These are phyloP conservation scores for Lithodes maja DNA, from an alignment of 2,888 invertebrate genomes.

Conservation along the genomic window DNA sequence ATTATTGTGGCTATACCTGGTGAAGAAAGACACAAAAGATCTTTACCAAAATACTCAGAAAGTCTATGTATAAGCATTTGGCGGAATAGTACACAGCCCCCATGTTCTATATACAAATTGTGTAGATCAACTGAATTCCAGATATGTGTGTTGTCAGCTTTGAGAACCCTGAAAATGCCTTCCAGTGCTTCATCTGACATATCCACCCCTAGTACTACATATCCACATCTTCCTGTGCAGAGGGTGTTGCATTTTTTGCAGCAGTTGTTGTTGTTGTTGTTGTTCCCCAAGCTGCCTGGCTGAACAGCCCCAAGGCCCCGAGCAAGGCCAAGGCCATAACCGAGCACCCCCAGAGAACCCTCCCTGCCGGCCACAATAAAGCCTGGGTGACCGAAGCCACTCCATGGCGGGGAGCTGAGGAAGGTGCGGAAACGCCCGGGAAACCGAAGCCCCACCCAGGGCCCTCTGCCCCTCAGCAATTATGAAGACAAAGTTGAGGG, in stretches of 20 bases:
- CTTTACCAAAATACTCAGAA: constrained; percentile 33
- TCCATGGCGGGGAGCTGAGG: no score
- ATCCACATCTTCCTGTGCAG: constrained; percentile 30
- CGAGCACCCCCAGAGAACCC: no score
- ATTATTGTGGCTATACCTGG: constrained; percentile 39
- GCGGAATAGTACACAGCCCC: constrained; percentile 22
- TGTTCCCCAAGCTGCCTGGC: no score
- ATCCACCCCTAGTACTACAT: background rate
- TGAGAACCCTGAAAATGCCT: constrained; percentile 29
- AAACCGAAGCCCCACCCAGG: no score
- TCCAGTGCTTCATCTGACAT: constrained; percentile 33
- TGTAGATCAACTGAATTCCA: constrained; percentile 40
- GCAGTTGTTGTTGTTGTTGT: constrained; percentile 19
- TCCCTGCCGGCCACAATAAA: no score
- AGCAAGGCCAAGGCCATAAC: no score
- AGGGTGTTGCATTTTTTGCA: constrained; percentile 28
- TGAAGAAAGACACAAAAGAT: constrained; percentile 36
- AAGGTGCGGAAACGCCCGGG: no score
- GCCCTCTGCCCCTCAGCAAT: no score
- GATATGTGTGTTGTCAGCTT: constrained; percentile 38
- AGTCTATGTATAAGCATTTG: constrained; percentile 35
- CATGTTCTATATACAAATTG: constrained; percentile 37
- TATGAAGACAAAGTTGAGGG: no score
- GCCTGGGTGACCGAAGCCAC: no score
- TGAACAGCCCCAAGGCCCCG: no score